Evolutionary conservation across 2,797 vertebrate genomes (phyloP).

Genomic region (Cynopterus sphinx): DNA sequence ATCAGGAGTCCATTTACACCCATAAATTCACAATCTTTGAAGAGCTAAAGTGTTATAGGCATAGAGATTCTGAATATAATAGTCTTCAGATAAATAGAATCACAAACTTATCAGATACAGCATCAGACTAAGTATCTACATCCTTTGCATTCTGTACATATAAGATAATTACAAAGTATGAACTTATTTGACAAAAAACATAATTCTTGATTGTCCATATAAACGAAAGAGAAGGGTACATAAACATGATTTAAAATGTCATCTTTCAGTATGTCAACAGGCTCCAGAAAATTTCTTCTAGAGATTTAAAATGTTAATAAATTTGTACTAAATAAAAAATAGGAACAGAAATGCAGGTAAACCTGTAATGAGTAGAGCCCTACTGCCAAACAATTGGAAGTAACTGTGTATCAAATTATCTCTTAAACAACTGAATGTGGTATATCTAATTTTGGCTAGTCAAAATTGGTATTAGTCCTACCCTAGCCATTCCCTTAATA

Average conservation of each 20-base stretch:
- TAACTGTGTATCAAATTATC: slow-evolving; percentile 1
- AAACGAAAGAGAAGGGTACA: slow-evolving; percentile 37
- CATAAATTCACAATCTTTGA: not conserved
- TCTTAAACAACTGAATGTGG: not conserved
- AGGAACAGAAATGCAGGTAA: too few species aligned
- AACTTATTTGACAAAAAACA: not conserved
- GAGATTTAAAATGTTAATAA: not conserved
- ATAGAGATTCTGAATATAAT: slow-evolving; percentile 49
- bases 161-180: not conserved
- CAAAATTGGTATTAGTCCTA: not conserved
- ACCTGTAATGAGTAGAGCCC: not conserved
- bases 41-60: slow-evolving; percentile 11
- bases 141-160: not conserved
- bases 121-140: not conserved
- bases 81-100: slow-evolving; percentile 25
- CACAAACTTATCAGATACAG: not conserved
- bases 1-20: slow-evolving; percentile 29
- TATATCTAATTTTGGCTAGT: not conserved
- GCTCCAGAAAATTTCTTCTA: slow-evolving; percentile 17
- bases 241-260: slow-evolving; percentile 16
- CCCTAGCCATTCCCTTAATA: not conserved
- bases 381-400: not conserved
- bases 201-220: slow-evolving; percentile 11
- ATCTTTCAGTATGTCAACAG: not conserved
- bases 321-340: too few species aligned